phyloP scores from a whole-genome alignment of 2,113 vertebrate genomes.

The Vulpes ferrilata region DNA sequence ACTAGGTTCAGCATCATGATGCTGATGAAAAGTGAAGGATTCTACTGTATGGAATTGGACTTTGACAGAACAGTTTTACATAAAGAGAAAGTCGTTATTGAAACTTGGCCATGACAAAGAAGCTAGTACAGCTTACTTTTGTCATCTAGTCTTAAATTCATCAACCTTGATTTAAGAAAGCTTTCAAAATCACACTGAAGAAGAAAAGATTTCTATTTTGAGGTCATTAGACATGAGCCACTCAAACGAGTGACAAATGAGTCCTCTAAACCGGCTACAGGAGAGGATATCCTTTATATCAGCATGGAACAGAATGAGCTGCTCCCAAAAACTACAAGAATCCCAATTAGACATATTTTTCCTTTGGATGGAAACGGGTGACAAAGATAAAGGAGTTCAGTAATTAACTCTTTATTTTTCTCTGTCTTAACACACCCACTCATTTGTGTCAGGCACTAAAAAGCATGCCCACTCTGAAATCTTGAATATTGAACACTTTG shows the following conservation, averaged over 20 bases:
- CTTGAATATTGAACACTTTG: not conserved
- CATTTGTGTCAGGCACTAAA: not conserved
- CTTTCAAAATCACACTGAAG: not conserved
- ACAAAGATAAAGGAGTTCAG: conserved; percentile 26
- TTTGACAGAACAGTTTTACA: not conserved
- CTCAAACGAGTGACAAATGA: not conserved
- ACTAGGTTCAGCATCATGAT: not conserved
- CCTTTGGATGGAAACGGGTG: not conserved
- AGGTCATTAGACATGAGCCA: not conserved
- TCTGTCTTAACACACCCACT: not conserved
- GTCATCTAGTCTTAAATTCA: not conserved
- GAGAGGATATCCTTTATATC: not conserved
- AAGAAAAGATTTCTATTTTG: conserved; percentile 9
- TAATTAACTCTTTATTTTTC: conserved; percentile 12
- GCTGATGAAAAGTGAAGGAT: not conserved
- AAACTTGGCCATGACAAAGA: not conserved
- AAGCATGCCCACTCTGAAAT: not conserved
- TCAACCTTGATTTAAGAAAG: conserved; percentile 32
- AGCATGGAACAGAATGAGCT: not conserved
- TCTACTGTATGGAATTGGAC: not conserved
- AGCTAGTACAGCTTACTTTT: not conserved
- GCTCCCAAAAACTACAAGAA: not conserved
- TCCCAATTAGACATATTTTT: not conserved
- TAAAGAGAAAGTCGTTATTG: not conserved
- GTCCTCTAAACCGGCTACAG: not conserved